Percentiles rank a stretch among this genome's conserved stretches.
Evolutionary conservation across 2,888 invertebrate species (phyloP).

Genomic region (Junonia oenone): DNA sequence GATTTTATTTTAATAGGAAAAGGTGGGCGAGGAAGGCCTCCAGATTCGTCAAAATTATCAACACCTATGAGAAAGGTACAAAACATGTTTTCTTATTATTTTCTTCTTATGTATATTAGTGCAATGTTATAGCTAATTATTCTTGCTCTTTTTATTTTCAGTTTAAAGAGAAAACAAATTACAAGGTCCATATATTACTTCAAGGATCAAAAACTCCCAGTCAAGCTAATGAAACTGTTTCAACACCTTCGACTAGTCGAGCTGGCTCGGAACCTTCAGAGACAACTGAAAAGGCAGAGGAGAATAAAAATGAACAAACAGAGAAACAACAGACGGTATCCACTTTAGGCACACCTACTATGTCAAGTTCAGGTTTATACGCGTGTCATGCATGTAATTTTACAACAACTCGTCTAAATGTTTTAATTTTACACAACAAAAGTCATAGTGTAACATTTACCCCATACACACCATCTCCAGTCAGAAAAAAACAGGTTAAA

Average conservation of each 20-base stretch:
- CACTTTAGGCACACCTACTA: slow-evolving; percentile 39
- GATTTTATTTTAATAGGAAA: slow-evolving; percentile 46
- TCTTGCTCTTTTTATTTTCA: slow-evolving; percentile 42
- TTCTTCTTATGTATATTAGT: neutral
- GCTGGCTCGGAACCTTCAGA: slow-evolving; percentile 39
- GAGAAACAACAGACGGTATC: slow-evolving; percentile 32
- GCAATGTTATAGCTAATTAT: neutral
- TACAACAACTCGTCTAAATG: slow-evolving; percentile 84
- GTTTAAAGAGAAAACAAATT: slow-evolving; percentile 71
- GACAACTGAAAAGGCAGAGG: slow-evolving; percentile 30
- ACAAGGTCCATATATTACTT: slow-evolving; percentile 82
- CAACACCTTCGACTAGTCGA: slow-evolving; percentile 49
- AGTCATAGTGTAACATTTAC: slow-evolving; percentile 80
- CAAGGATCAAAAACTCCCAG: slow-evolving; percentile 68
- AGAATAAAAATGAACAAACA: slow-evolving; percentile 30
- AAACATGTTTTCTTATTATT: slow-evolving; percentile 6
- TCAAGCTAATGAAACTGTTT: slow-evolving; percentile 36
- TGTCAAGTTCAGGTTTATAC: slow-evolving; percentile 63
- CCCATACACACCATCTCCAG: slow-evolving; percentile 66
- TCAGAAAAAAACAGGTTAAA: slow-evolving; percentile 53
- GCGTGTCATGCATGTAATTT: slow-evolving; percentile 83
- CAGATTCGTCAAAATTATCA: slow-evolving; percentile 40
- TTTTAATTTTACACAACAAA: slow-evolving; percentile 86
- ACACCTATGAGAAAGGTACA: slow-evolving; percentile 54
- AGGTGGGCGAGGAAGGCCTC: slow-evolving; percentile 36